phyloP scores from a whole-genome alignment of 2,113 vertebrate genomes.

The Amphiprion ocellaris region DNA sequence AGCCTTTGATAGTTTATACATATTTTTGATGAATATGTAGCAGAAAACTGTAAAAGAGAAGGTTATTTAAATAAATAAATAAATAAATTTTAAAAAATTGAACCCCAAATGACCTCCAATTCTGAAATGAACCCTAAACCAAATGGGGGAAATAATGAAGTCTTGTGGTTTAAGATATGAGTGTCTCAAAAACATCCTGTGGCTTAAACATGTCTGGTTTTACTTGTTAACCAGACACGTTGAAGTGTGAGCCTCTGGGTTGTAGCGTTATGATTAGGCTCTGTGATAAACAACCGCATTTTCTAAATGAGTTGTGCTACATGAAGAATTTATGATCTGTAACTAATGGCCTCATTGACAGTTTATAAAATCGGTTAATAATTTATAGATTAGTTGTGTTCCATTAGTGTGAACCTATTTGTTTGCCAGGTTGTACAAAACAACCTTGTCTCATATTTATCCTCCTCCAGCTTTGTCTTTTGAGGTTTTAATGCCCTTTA shows the following conservation, averaged over 20 bases:
- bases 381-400: neutral
- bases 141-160: constrained; percentile 10
- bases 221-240: neutral
- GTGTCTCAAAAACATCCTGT: constrained; percentile 15
- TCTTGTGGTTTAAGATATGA: constrained; percentile 20
- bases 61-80: no score
- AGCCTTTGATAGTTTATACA: no score
- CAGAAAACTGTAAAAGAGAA: no score
- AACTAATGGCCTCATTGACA: no score
- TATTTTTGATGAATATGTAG: no score
- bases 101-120: no score
- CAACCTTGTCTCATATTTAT: neutral
- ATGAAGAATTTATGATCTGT: neutral
- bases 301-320: neutral
- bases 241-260: neutral
- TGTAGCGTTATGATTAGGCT: neutral
- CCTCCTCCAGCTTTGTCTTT: neutral
- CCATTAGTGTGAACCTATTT: neutral
- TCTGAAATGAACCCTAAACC: no score
- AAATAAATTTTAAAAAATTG: no score
- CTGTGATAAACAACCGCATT: neutral
- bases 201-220: neutral
- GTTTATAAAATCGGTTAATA: constrained; percentile 21
- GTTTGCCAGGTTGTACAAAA: neutral
- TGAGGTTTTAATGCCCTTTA: neutral